Percentiles rank a stretch among this genome's conserved stretches.
These are phyloP conservation scores for Chionoecetes opilio DNA, from an alignment of 1,140 invertebrate genomes.

Conservation along the genomic window DNA sequence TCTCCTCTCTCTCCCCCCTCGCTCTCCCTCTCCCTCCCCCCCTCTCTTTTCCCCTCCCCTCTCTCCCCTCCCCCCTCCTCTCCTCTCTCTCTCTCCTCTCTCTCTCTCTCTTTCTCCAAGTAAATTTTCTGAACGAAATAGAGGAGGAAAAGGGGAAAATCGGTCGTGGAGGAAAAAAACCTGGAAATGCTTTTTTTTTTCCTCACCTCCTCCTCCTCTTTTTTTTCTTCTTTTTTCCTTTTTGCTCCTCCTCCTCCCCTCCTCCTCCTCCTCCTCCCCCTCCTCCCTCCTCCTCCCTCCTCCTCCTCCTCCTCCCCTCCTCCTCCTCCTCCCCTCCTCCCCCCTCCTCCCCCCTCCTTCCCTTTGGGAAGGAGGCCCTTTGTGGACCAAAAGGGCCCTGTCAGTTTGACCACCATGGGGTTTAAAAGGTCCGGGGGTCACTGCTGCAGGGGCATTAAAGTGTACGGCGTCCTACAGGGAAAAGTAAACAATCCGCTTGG, in stretches of 20 bases:
- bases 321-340: not conserved
- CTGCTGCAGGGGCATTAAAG: no score
- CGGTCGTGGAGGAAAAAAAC: not conserved
- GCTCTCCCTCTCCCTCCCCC: not conserved
- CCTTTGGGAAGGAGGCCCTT: no score
- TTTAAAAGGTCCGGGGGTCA: not conserved
- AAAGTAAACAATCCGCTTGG: no score
- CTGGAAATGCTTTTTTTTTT: not conserved
- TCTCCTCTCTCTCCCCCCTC: not conserved
- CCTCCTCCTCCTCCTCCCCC: not conserved
- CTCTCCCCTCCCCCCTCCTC: not conserved
- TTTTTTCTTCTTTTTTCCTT: not conserved
- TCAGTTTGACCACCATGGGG: no score
- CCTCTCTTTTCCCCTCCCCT: not conserved
- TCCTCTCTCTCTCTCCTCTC: not conserved
- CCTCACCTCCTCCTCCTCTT: not conserved
- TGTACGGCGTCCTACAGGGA: no score
- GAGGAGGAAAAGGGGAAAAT: not conserved
- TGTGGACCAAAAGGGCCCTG: no score
- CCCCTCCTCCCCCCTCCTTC: no score
- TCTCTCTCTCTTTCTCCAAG: not conserved
- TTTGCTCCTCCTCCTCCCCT: not conserved
- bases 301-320: not conserved
- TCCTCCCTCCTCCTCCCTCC: not conserved
- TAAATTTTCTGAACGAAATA: slow-evolving; percentile 11